A percentile compares a stretch with the other conserved stretches of the same genome.
These are phyloP conservation scores for Apocheima hispidaria DNA, from an alignment of 2,888 invertebrate genomes.

Conservation along the genomic window DNA sequence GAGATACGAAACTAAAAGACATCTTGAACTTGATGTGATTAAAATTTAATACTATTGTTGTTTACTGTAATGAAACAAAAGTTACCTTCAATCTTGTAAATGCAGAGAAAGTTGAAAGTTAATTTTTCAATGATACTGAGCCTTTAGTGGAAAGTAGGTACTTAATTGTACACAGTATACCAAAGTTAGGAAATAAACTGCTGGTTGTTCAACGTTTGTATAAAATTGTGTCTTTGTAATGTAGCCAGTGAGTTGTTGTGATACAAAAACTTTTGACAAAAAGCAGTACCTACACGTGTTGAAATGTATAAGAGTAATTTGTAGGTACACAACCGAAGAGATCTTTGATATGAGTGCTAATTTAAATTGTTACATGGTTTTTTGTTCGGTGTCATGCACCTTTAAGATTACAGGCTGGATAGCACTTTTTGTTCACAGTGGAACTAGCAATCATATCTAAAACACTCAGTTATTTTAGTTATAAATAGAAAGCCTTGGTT, in stretches of 20 bases:
- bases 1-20: conserved; percentile 62
- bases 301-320: conserved; percentile 17
- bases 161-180: conserved; percentile 81
- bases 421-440: conserved; percentile 11
- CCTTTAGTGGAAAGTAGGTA: conserved; percentile 68
- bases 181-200: conserved; percentile 84
- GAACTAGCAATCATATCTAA: conserved; percentile 3
- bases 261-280: conserved; percentile 18
- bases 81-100: conserved; percentile 80
- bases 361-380: conserved; percentile 16
- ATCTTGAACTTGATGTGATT: conserved; percentile 62
- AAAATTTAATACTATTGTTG: conserved; percentile 65
- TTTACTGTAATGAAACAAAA: conserved; percentile 74
- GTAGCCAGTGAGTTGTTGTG: conserved; percentile 46
- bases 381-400: conserved; percentile 26
- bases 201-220: conserved; percentile 65
- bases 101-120: conserved; percentile 55
- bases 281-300: conserved; percentile 1
- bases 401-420: conserved; percentile 16
- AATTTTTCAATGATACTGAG: conserved; percentile 56
- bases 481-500: conserved; percentile 5
- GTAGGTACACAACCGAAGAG: conserved; percentile 19
- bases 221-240: conserved; percentile 52
- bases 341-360: conserved; percentile 21
- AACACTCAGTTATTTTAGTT: conserved; percentile 2